Conservation (phyloP, 2,888 invertebrate genomes). For the Bembecia ichneumoniformis region DNA sequence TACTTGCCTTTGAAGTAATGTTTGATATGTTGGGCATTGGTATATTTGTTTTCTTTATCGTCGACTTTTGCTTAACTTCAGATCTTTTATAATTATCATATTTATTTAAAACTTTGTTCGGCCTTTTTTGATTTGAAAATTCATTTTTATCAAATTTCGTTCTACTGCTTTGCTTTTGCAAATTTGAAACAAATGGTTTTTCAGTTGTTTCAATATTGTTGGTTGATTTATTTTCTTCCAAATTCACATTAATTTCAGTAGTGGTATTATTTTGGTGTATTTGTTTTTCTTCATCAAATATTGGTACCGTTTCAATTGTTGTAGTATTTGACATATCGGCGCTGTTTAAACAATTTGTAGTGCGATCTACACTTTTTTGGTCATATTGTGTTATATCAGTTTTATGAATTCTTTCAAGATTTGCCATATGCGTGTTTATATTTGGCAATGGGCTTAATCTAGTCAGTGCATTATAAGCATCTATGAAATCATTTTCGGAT, state of each 20-base stretch:
- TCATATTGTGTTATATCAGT: neutral
- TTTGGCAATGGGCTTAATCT: conserved; percentile 54
- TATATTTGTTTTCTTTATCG: neutral
- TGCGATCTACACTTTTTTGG: neutral
- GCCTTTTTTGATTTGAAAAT: neutral
- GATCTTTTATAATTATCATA: neutral
- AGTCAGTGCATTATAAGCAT: conserved; percentile 61
- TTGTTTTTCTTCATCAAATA: neutral
- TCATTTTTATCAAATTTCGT: neutral
- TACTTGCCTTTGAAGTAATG: neutral
- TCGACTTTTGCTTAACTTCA: neutral
- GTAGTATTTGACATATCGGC: neutral
- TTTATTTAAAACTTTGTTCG: neutral
- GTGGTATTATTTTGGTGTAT: neutral
- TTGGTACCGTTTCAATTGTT: neutral
- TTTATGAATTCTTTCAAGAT: neutral
- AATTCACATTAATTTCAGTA: neutral
- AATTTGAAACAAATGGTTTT: neutral
- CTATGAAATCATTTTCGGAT: conserved; percentile 63
- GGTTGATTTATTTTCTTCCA: conserved; percentile 6
- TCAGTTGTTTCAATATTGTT: conserved; percentile 8
- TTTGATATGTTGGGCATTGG: neutral
- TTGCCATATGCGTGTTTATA: conserved; percentile 15
- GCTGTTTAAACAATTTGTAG: neutral
- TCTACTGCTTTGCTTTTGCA: too few species aligned